Percentiles rank a stretch among this genome's conserved stretches.
These are phyloP conservation scores for Spilarctia lutea DNA, from an alignment of 2,888 invertebrate species.

Conservation along the genomic window DNA sequence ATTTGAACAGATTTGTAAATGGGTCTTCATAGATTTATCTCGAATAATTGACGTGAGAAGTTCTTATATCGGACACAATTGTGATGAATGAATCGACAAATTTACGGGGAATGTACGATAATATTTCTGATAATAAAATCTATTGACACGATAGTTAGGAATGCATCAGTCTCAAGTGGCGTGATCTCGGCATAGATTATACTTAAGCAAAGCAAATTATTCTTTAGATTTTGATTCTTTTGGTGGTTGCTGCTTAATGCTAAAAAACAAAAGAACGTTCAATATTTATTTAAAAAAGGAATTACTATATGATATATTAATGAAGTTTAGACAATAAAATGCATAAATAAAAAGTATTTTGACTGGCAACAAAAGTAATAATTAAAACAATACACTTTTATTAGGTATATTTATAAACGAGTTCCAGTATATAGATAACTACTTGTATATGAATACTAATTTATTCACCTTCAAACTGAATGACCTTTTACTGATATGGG, in stretches of 20 bases:
- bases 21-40: constrained; percentile 21
- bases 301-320: not conserved
- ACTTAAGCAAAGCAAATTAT: not conserved
- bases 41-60: constrained; percentile 47
- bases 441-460: not conserved
- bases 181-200: constrained; percentile 8
- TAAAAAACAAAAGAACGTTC: not conserved
- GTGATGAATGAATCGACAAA: constrained; percentile 7
- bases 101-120: constrained; percentile 11
- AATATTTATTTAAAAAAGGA: not conserved
- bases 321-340: not conserved
- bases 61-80: constrained; percentile 15
- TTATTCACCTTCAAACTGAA: not conserved
- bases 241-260: no score
- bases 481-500: not conserved
- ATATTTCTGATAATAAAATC: constrained; percentile 3
- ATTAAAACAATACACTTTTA: not conserved
- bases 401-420: not conserved
- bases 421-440: not conserved
- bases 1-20: constrained; percentile 10
- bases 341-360: not conserved
- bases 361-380: not conserved
- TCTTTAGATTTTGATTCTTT: no score
- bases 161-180: constrained; percentile 14
- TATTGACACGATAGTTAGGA: constrained; percentile 12